Percentiles rank a stretch among this genome's conserved stretches.
Evolutionary conservation across 2,888 invertebrate genomes (phyloP).

Genomic region (Caenorhabditis sulstoni): DNA sequence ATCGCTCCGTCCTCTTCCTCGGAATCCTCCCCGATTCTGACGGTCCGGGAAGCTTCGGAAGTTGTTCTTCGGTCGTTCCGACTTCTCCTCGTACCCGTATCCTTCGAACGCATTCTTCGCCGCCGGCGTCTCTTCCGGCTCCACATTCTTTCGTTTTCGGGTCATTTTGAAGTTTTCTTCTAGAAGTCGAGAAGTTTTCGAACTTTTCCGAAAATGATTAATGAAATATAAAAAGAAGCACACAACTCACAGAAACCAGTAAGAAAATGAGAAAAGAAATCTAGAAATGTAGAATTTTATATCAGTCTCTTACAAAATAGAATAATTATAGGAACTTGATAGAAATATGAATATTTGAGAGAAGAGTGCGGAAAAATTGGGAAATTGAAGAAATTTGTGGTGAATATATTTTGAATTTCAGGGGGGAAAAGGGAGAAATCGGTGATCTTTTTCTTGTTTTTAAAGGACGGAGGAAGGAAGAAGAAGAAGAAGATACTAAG

Average conservation of each 20-base stretch:
- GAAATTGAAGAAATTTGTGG: constrained; percentile 1
- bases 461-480: background rate
- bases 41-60: constrained; percentile 19
- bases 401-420: background rate
- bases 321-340: constrained; percentile 22
- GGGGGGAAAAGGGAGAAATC: too few relatives aligned
- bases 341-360: constrained; percentile 10
- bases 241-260: background rate
- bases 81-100: constrained; percentile 30
- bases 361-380: constrained; percentile 11
- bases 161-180: too few relatives aligned
- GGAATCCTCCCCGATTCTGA: constrained; percentile 9
- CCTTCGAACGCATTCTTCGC: constrained; percentile 27
- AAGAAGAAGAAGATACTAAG: constrained; percentile 6
- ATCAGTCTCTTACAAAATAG: constrained; percentile 6
- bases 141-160: constrained; percentile 65
- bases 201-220: background rate
- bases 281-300: constrained; percentile 19
- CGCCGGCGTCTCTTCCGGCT: constrained; percentile 29
- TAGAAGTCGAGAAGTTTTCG: background rate
- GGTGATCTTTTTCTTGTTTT: constrained; percentile 1
- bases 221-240: background rate
- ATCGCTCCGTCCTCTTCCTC: background rate
- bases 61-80: constrained; percentile 4
- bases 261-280: background rate